A percentile compares a stretch with the other conserved stretches of the same genome.
Evolutionary conservation across 2,797 vertebrate genomes (phyloP).

Genomic region (Oreortyx pictus): DNA sequence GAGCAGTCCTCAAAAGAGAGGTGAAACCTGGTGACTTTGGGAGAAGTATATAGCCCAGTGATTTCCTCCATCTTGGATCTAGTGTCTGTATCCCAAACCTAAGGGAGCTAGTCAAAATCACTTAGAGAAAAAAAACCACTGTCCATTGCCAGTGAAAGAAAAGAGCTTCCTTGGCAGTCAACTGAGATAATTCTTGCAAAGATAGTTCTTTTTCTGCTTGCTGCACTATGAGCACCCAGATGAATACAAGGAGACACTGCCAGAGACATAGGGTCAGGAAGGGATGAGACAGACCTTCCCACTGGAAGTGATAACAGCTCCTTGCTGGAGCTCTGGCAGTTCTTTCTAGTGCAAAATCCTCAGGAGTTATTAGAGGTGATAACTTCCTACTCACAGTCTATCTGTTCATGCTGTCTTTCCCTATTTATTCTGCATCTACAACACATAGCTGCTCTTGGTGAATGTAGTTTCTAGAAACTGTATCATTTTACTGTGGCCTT

Average conservation of each 20-base stretch:
- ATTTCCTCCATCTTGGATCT: not conserved
- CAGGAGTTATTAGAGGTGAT: not conserved
- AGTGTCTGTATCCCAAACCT: not conserved
- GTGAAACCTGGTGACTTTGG: not conserved
- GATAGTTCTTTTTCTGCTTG: not conserved
- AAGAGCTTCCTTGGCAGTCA: not conserved
- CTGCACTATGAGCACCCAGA: not conserved
- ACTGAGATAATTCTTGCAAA: not conserved
- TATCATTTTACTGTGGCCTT: not conserved
- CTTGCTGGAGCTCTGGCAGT: conserved; percentile 10
- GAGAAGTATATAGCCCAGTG: not conserved
- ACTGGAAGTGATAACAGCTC: not conserved
- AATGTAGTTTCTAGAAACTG: not conserved
- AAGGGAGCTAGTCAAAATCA: not conserved
- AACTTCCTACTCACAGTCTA: not conserved
- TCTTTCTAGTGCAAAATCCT: not conserved
- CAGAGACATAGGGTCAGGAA: not conserved
- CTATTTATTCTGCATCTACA: not conserved
- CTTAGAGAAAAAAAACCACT: conserved; percentile 6
- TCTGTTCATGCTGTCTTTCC: not conserved
- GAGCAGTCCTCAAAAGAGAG: not conserved
- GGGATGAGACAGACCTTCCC: not conserved
- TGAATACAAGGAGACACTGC: not conserved
- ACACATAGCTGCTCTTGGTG: not conserved
- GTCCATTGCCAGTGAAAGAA: not conserved